phyloP scores from a whole-genome alignment of 2,888 invertebrate genomes.

The Polydrusus cervinus region DNA sequence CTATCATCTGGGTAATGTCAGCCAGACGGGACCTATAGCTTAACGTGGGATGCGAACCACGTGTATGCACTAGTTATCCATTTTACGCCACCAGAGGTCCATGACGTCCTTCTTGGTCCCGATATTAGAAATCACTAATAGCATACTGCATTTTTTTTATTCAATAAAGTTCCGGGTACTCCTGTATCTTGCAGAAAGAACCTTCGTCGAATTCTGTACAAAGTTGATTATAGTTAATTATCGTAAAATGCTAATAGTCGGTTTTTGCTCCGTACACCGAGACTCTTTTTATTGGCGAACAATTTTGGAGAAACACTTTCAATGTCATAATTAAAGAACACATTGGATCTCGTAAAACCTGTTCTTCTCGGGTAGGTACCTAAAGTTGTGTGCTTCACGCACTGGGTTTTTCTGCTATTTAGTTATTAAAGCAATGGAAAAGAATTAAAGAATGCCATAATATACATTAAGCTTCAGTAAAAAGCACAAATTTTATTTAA shows the following conservation, averaged over 20 bases:
- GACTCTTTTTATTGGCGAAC: slow-evolving; percentile 17
- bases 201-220: background rate
- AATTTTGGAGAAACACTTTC: slow-evolving; percentile 45
- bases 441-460: too few species aligned
- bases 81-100: too few species aligned
- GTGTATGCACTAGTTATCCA: too few species aligned
- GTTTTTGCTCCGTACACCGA: slow-evolving; percentile 9
- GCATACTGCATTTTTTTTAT: too few species aligned
- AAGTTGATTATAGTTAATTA: slow-evolving; percentile 24
- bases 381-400: background rate
- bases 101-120: too few species aligned
- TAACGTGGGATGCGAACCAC: too few species aligned
- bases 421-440: background rate
- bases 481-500: too few species aligned
- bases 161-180: too few species aligned
- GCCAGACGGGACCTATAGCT: too few species aligned
- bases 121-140: too few species aligned
- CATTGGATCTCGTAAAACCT: slow-evolving; percentile 35
- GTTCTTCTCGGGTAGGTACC: slow-evolving; percentile 17
- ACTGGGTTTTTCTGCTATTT: slow-evolving; percentile 1
- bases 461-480: too few species aligned
- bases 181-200: background rate
- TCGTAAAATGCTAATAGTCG: slow-evolving; percentile 32
- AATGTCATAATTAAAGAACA: slow-evolving; percentile 43
- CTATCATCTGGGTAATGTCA: too few species aligned